These are phyloP conservation scores for Rhyacophila evoluta DNA, from an alignment of 2,888 invertebrate species.

Conservation along the genomic window DNA sequence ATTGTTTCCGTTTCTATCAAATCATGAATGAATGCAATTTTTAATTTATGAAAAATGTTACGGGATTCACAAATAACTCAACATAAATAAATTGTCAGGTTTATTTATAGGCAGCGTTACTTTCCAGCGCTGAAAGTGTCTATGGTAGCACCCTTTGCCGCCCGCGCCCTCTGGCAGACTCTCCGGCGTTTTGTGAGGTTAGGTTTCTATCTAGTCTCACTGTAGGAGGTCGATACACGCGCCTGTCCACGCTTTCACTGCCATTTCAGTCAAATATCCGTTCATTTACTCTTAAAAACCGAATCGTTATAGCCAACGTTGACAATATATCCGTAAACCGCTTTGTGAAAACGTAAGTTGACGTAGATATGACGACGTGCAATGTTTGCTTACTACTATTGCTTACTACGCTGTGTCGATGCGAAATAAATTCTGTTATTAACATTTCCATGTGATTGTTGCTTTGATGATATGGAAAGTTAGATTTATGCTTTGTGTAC, in stretches of 20 bases:
- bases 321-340: neutral
- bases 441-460: neutral
- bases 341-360: neutral
- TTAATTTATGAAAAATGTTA: no score
- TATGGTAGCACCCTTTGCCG: constrained; percentile 25
- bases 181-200: constrained; percentile 48
- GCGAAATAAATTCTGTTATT: neutral
- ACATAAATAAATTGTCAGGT: no score
- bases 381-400: constrained; percentile 5
- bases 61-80: no score
- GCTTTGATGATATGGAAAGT: constrained; percentile 1
- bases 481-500: constrained; percentile 1
- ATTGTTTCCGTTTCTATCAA: no score
- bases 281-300: constrained; percentile 21
- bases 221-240: constrained; percentile 51
- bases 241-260: constrained; percentile 12
- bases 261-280: neutral
- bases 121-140: constrained; percentile 25
- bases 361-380: constrained; percentile 15
- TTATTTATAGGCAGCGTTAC: no score
- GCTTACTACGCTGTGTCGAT: neutral
- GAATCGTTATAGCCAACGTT: constrained; percentile 1
- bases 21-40: no score
- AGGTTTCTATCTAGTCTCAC: constrained; percentile 53
- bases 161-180: constrained; percentile 29